Percentiles rank a stretch among this genome's conserved stretches.
Evolutionary conservation across 2,113 vertebrate genomes (phyloP).

Genomic region (Cavia porcellus): DNA sequence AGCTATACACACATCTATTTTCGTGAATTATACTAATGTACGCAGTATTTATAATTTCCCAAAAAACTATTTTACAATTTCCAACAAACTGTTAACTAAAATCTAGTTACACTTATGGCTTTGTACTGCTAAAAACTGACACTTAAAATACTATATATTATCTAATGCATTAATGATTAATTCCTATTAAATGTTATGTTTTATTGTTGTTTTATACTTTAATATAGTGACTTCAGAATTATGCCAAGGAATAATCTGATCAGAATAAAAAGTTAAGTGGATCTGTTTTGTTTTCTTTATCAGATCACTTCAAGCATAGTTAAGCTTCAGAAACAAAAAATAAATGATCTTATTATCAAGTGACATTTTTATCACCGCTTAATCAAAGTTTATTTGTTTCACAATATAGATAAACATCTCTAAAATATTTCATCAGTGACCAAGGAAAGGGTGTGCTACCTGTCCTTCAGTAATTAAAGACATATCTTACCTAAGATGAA

Average conservation of each 20-base stretch:
- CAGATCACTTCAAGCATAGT: background rate
- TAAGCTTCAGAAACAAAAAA: constrained; percentile 5
- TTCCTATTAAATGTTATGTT: constrained; percentile 61
- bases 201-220: constrained; percentile 69
- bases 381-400: background rate
- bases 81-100: background rate
- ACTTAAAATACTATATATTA: constrained; percentile 48
- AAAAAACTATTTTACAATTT: background rate
- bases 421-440: background rate
- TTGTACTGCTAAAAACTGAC: background rate
- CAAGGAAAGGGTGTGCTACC: background rate
- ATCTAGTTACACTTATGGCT: background rate
- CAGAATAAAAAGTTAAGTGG: background rate
- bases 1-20: background rate
- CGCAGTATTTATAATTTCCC: background rate
- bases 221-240: constrained; percentile 63
- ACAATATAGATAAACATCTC: background rate
- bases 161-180: constrained; percentile 56
- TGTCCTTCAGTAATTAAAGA: background rate
- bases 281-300: background rate
- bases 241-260: constrained; percentile 44
- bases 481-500: background rate
- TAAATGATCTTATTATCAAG: background rate
- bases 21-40: background rate
- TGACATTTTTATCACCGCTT: background rate